phyloP scores from a whole-genome alignment of 2,797 vertebrate genomes.

The Oreochromis mossambicus region DNA sequence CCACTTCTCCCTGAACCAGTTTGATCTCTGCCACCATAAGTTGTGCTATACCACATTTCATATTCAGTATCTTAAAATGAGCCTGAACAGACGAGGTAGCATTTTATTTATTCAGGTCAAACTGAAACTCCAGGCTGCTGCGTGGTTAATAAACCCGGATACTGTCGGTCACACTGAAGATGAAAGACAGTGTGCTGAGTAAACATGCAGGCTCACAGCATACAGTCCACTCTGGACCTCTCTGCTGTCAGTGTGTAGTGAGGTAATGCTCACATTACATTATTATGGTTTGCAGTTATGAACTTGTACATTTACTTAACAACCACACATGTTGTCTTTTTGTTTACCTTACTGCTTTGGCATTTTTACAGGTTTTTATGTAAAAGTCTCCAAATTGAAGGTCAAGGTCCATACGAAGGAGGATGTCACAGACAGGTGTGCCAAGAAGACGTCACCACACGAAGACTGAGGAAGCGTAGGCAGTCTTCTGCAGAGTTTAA shows the following conservation, averaged over 20 bases:
- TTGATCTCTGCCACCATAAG: background rate
- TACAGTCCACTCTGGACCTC: background rate
- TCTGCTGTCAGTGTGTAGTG: background rate
- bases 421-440: background rate
- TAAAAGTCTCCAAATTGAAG: background rate
- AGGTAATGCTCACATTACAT: background rate
- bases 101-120: background rate
- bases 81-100: background rate
- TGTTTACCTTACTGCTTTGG: background rate
- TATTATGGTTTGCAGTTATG: background rate
- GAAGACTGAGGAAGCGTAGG: background rate
- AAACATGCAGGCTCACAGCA: background rate
- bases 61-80: background rate
- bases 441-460: background rate
- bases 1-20: background rate
- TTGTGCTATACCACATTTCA: background rate
- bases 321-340: background rate
- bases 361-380: background rate
- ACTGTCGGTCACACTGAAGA: background rate
- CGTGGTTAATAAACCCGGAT: background rate
- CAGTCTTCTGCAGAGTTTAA: background rate
- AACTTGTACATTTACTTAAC: background rate
- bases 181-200: background rate
- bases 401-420: background rate
- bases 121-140: background rate